Percentiles rank a stretch among this genome's conserved stretches.
phyloP scores from a whole-genome alignment of 1,140 invertebrate species.

The Magallana ariakensis region DNA sequence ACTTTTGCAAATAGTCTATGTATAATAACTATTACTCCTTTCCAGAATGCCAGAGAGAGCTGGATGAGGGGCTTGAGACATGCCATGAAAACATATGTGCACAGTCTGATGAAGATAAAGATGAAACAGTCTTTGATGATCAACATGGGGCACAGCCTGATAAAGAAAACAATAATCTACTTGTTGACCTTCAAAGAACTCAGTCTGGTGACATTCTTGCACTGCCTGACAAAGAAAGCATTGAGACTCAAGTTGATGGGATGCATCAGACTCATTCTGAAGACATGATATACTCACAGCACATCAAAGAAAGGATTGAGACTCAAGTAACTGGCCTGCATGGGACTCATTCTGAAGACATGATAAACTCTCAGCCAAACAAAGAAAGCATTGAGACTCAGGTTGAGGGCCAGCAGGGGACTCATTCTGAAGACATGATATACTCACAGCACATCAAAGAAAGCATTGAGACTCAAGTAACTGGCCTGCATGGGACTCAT shows the following conservation, averaged over 20 bases:
- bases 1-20: constrained; percentile 9
- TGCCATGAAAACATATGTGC: constrained; percentile 15
- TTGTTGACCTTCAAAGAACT: constrained; percentile 15
- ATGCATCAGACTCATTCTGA: neutral
- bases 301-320: neutral
- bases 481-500: no score
- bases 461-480: no score
- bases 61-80: constrained; percentile 14
- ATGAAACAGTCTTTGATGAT: constrained; percentile 16
- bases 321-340: neutral
- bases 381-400: no score
- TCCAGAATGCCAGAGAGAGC: constrained; percentile 14
- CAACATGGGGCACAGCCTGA: constrained; percentile 13
- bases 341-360: neutral
- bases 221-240: neutral
- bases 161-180: constrained; percentile 17
- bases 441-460: no score
- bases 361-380: neutral
- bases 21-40: constrained; percentile 17
- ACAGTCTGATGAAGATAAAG: constrained; percentile 15
- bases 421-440: no score
- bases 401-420: no score
- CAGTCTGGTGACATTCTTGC: constrained; percentile 14
- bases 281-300: constrained; percentile 2
- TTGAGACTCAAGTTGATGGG: neutral